These are phyloP conservation scores for Seriola rivoliana DNA, from an alignment of 2,113 vertebrate genomes.

Conservation along the genomic window DNA sequence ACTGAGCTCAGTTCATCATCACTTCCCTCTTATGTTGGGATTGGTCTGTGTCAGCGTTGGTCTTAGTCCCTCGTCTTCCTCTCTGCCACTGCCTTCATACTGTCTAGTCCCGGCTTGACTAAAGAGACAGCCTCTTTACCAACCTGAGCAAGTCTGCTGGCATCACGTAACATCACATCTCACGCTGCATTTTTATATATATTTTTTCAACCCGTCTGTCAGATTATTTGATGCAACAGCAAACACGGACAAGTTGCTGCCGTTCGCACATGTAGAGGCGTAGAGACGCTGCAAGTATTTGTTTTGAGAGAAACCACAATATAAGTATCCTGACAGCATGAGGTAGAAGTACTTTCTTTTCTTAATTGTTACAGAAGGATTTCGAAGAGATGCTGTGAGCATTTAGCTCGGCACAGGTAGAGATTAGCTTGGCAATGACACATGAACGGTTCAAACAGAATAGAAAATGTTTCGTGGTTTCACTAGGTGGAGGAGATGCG, in stretches of 20 bases:
- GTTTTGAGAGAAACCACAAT: constrained; percentile 5
- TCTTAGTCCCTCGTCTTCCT: constrained; percentile 10
- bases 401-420: constrained; percentile 79
- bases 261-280: not conserved
- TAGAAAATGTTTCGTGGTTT: constrained; percentile 76
- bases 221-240: not conserved
- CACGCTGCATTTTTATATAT: constrained; percentile 54
- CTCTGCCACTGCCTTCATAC: constrained; percentile 27
- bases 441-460: constrained; percentile 11
- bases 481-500: constrained; percentile 96
- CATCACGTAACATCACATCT: constrained; percentile 42
- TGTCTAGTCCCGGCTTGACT: constrained; percentile 21
- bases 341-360: not conserved
- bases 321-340: not conserved
- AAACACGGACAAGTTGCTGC: not conserved
- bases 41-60: not conserved
- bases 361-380: not conserved
- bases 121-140: not conserved
- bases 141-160: not conserved
- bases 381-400: not conserved
- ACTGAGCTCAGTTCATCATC: constrained; percentile 13
- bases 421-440: not conserved
- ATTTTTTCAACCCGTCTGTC: constrained; percentile 35
- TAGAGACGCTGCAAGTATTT: constrained; percentile 4
- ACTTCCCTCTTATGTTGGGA: not conserved